A percentile compares a stretch with the other conserved stretches of the same genome.
Conservation (phyloP, 2,113 vertebrate genomes). For the Rhadina sibilatrix region DNA sequence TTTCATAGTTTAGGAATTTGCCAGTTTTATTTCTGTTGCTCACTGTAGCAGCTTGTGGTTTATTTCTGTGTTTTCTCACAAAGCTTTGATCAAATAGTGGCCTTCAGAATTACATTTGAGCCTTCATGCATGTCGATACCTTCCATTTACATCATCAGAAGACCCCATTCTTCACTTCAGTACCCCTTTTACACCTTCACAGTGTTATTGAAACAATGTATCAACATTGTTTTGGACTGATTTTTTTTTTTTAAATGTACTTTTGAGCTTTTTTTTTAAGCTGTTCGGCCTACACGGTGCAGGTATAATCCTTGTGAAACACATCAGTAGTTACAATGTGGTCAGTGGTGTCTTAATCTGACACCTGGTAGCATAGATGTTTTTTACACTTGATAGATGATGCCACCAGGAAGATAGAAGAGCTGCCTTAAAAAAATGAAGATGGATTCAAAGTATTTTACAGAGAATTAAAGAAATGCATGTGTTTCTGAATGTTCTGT, state of each 20-base stretch:
- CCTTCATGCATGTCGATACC: not conserved
- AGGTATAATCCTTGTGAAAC: not conserved
- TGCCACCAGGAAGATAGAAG: not conserved
- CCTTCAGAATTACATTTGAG: not conserved
- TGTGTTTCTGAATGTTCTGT: not conserved
- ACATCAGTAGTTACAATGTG: not conserved
- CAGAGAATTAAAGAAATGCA: not conserved
- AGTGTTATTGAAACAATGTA: not conserved
- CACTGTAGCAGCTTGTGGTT: not conserved
- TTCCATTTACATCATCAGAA: not conserved
- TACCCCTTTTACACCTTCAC: not conserved
- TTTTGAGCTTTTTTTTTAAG: not conserved
- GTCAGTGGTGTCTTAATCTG: not conserved
- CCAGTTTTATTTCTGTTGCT: not conserved
- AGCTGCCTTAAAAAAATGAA: not conserved
- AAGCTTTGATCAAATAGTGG: not conserved
- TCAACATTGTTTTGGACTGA: not conserved
- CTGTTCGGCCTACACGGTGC: not conserved
- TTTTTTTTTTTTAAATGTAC: not conserved
- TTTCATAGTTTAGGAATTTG: not conserved
- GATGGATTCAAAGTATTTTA: not conserved
- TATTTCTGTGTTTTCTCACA: not conserved
- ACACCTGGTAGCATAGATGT: not conserved
- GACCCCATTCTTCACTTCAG: not conserved
- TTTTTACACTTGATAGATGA: not conserved